phyloP scores from a whole-genome alignment of 2,113 vertebrate genomes.

The Passer domesticus region DNA sequence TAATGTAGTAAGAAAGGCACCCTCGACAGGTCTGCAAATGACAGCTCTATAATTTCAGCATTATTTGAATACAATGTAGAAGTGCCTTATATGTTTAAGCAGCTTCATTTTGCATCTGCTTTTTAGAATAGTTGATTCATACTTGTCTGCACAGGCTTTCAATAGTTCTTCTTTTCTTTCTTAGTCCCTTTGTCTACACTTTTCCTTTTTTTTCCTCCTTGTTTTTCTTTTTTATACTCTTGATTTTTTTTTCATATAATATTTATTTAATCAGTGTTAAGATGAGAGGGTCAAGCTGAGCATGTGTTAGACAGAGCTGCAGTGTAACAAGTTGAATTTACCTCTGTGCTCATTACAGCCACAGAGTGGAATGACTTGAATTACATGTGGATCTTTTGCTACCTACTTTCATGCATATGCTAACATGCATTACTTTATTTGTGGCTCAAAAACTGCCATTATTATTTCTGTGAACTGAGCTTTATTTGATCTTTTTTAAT shows the following conservation, averaged over 20 bases:
- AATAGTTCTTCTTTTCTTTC: conserved; percentile 48
- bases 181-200: conserved; percentile 17
- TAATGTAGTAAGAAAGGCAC: conserved; percentile 31
- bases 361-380: not conserved
- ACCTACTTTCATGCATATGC: not conserved
- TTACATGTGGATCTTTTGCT: not conserved
- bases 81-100: conserved; percentile 60
- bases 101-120: conserved; percentile 64
- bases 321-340: not conserved
- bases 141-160: conserved; percentile 59
- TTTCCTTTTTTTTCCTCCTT: not conserved
- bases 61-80: conserved; percentile 67
- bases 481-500: not conserved
- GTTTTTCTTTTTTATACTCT: not conserved
- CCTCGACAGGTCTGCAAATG: conserved; percentile 44
- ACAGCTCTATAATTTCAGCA: conserved; percentile 69
- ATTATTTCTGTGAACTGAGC: not conserved
- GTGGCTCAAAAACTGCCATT: not conserved
- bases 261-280: not conserved
- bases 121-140: conserved; percentile 68
- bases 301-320: not conserved
- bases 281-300: not conserved
- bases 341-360: not conserved
- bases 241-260: not conserved
- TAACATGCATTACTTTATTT: not conserved